phyloP scores from a whole-genome alignment of 2,797 vertebrate species.

The Falco rusticolus region DNA sequence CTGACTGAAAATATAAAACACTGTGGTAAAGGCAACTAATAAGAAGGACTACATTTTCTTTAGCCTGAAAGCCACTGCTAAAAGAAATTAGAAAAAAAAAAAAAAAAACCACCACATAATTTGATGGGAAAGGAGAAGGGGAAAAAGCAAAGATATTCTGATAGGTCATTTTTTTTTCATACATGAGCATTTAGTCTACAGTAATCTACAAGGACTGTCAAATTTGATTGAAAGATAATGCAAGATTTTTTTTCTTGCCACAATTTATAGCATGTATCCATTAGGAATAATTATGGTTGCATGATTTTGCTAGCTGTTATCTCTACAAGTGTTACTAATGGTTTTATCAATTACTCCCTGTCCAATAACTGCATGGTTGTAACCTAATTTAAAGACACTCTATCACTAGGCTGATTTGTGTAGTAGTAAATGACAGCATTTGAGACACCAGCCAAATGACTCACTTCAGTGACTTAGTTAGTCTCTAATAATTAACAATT shows the following conservation, averaged over 20 bases:
- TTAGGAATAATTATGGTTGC: conserved; percentile 95
- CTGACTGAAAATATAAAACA: conserved; percentile 58
- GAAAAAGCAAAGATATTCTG: conserved; percentile 62
- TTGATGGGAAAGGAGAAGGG: conserved; percentile 41
- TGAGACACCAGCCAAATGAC: conserved; percentile 85
- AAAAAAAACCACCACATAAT: neutral
- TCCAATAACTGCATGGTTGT: conserved; percentile 94
- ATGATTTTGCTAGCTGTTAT: conserved; percentile 96
- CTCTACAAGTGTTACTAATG: conserved; percentile 99
- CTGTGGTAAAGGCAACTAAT: conserved; percentile 47
- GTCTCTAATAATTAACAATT: conserved; percentile 90
- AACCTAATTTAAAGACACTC: conserved; percentile 97
- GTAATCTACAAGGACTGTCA: conserved; percentile 87
- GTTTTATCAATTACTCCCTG: conserved; percentile 95
- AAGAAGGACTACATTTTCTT: conserved; percentile 43
- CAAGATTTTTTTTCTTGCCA: conserved; percentile 83
- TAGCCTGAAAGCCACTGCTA: conserved; percentile 30
- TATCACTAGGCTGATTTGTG: conserved; percentile 91
- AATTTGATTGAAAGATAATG: conserved; percentile 90
- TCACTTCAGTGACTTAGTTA: conserved; percentile 86
- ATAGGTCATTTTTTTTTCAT: conserved; percentile 75
- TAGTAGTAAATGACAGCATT: conserved; percentile 89
- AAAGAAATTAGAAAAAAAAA: conserved; percentile 21
- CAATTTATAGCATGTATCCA: conserved; percentile 95
- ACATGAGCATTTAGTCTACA: conserved; percentile 77